Evolutionary conservation across 1,140 invertebrate species (phyloP).

Genomic region (Lepidurus couesii): DNA sequence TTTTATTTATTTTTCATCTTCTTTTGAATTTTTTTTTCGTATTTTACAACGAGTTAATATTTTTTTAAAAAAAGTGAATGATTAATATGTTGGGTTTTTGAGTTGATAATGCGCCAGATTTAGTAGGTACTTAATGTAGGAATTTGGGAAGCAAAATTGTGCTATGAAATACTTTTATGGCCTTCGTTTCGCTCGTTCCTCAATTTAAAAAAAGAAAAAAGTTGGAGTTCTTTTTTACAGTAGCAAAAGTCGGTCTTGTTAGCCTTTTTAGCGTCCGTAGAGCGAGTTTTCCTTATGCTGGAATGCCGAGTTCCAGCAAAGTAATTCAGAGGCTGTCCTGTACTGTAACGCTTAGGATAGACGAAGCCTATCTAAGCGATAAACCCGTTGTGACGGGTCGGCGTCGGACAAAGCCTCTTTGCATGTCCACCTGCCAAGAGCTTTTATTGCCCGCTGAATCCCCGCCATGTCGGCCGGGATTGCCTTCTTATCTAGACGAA

Average conservation of each 20-base stretch:
- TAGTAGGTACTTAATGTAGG: too few species aligned
- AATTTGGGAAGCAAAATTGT: too few species aligned
- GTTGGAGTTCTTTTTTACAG: neutral
- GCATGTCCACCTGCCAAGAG: constrained; percentile 20
- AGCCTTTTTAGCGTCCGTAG: neutral
- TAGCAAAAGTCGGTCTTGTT: neutral
- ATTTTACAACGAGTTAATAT: too few species aligned
- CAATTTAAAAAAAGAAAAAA: neutral
- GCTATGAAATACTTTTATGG: neutral
- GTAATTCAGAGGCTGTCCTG: constrained; percentile 18
- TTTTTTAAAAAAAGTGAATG: too few species aligned
- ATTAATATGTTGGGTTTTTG: too few species aligned
- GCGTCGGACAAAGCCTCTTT: constrained; percentile 18
- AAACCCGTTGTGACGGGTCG: constrained; percentile 20
- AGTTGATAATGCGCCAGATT: too few species aligned
- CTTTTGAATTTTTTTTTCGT: neutral
- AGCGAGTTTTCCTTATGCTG: neutral
- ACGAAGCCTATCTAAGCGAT: constrained; percentile 9
- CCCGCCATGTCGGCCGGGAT: constrained; percentile 13
- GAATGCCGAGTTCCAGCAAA: neutral
- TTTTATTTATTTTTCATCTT: neutral
- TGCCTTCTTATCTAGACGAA: constrained; percentile 17
- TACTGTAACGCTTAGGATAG: constrained; percentile 5
- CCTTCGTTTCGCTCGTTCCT: neutral
- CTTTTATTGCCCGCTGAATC: constrained; percentile 21